Base-by-base conservation (phyloP, 2,113 vertebrate genomes). In the Polyodon spathula region DNA sequence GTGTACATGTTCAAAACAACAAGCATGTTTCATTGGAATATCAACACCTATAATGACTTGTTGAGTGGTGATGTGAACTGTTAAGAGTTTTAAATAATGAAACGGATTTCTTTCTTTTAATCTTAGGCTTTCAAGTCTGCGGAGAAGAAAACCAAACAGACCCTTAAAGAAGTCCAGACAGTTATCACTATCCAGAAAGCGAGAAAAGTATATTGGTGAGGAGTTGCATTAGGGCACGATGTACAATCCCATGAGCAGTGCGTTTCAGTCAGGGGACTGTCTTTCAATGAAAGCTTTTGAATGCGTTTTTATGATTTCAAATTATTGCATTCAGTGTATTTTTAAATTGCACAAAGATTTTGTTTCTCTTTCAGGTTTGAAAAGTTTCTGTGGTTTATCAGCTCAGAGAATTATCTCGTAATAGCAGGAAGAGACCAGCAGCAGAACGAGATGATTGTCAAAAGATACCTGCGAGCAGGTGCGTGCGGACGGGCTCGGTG, bases 341-440 rank as follows among this genome's bases (percentile, higher is more conserved):
- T n/a, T n/a, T n/a, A n/a, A n/a, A n/a, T n/a, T n/a, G n/a, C n/a
- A n/a, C n/a, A n/a, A n/a, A n/a, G n/a, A n/a, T 57, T 4, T 52
- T 40, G 38, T 51, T 52, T 46, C 37, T 11, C 16, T 71, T 53
- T 6, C 81, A 99, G 96, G 96, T 99, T 99, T 89, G 96, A 99
- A 81, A 99, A 99, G 86, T 99, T 99, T 83, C 76, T 98, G 62
- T 99, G 96, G 96, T 98, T 99, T 81, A 85, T 99, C 68, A 99
- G 93, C 73, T 94, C 95, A 2, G 96, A 99, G 78, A 99, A 98
- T 72, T 98, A 94, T 73, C 88, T 99, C 1, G 69, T 98, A 56
- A 97, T 99, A 48, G 94, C 95, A 60, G 96, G 96, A 53, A 81
- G 95, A 69, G 96, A 98, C 66, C 96, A 99, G 72, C 96, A 99